Conservation (phyloP, 1,140 invertebrate species). For the Gonatopus flavifemur region DNA sequence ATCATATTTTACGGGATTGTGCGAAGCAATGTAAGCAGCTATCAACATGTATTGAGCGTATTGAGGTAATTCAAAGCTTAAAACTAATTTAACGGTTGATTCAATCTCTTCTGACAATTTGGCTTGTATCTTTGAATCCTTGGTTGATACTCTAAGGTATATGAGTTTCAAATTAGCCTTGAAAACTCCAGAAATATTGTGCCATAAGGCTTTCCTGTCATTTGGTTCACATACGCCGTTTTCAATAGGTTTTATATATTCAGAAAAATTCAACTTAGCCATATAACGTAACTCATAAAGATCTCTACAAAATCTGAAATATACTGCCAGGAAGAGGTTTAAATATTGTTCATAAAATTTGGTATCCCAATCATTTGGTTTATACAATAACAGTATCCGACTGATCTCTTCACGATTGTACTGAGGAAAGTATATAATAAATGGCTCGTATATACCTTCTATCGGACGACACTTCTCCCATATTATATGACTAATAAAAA, state of each 20-base stretch:
- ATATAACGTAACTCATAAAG: constrained; percentile 77
- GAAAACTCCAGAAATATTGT: constrained; percentile 73
- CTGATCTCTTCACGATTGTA: constrained; percentile 77
- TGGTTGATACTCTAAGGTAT: constrained; percentile 68
- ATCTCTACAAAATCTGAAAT: constrained; percentile 79
- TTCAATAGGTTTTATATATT: constrained; percentile 76
- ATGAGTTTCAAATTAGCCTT: constrained; percentile 74
- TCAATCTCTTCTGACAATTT: constrained; percentile 45
- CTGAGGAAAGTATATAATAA: constrained; percentile 77
- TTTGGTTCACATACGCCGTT: constrained; percentile 59
- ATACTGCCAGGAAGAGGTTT: constrained; percentile 78
- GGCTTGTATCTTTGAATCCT: constrained; percentile 35
- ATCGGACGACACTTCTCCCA: constrained; percentile 79
- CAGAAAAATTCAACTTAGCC: constrained; percentile 68
- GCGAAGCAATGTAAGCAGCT: constrained; percentile 86
- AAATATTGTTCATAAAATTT: constrained; percentile 76
- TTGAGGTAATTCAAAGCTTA: constrained; percentile 81
- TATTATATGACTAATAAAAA: constrained; percentile 75
- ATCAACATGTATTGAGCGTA: constrained; percentile 88
- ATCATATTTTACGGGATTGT: constrained; percentile 85
- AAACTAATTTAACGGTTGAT: constrained; percentile 62
- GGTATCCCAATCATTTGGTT: constrained; percentile 43
- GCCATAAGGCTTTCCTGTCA: constrained; percentile 74
- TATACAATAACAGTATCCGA: constrained; percentile 67
- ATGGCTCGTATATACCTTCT: constrained; percentile 71